phyloP scores from a whole-genome alignment of 2,888 invertebrate species.

The Thymelicus sylvestris region DNA sequence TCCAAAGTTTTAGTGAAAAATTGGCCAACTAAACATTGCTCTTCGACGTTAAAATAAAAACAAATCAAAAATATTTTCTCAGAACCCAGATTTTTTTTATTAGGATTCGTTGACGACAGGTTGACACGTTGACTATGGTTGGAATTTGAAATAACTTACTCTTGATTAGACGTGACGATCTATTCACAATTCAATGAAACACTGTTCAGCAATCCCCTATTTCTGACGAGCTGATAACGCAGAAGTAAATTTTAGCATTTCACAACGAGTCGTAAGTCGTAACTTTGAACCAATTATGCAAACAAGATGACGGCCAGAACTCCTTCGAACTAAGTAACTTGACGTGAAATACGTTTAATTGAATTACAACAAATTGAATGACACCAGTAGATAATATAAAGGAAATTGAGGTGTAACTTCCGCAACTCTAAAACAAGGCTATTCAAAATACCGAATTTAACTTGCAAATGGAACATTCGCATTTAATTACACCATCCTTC shows the following conservation, averaged over 20 bases:
- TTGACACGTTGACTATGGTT: too few relatives aligned
- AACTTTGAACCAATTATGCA: conserved; percentile 65
- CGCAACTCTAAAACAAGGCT: conserved; percentile 43
- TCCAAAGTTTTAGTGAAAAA: too few relatives aligned
- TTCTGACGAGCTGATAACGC: conserved; percentile 18
- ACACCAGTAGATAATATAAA: conserved; percentile 49
- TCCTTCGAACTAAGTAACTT: conserved; percentile 63
- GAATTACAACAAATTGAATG: conserved; percentile 59
- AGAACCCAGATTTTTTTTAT: too few relatives aligned
- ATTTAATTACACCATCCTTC: conserved; percentile 47
- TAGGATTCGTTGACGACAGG: too few relatives aligned
- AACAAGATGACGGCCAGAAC: conserved; percentile 54
- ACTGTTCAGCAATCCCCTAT: not conserved
- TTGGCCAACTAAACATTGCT: too few relatives aligned
- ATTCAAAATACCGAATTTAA: conserved; percentile 48
- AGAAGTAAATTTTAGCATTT: conserved; percentile 25
- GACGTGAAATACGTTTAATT: conserved; percentile 59
- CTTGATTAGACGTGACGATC: not conserved
- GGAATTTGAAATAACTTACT: not conserved
- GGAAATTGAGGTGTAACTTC: conserved; percentile 49
- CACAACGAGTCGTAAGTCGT: conserved; percentile 13
- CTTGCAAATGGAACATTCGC: conserved; percentile 48
- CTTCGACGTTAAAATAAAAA: too few relatives aligned
- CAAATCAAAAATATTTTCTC: too few relatives aligned
- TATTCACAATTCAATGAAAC: not conserved